phyloP scores from a whole-genome alignment of 2,797 vertebrate species.

The Arnoldichthys spilopterus region DNA sequence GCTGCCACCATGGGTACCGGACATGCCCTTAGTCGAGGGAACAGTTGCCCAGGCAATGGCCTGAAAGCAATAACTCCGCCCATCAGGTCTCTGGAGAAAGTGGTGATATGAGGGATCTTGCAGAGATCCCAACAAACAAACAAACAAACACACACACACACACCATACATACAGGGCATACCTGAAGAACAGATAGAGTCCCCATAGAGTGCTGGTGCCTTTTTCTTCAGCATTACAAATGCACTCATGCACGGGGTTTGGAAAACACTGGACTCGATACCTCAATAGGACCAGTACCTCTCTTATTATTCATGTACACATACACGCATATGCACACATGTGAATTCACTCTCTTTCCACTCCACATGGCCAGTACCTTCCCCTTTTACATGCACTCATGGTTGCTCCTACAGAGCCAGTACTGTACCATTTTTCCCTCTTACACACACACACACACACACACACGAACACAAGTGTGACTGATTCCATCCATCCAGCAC shows the following conservation, averaged over 20 bases:
- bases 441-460: slow-evolving; percentile 12
- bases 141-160: slow-evolving; percentile 9
- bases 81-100: slow-evolving; percentile 56
- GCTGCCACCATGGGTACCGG: slow-evolving; percentile 65
- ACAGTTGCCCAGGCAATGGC: slow-evolving; percentile 80
- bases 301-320: slow-evolving; percentile 25
- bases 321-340: slow-evolving; percentile 6
- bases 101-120: slow-evolving; percentile 56
- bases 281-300: slow-evolving; percentile 59
- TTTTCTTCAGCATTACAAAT: slow-evolving; percentile 59
- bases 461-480: not conserved
- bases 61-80: slow-evolving; percentile 84
- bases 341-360: not conserved
- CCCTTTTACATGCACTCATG: not conserved
- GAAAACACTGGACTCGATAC: slow-evolving; percentile 68
- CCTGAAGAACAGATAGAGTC: slow-evolving; percentile 46
- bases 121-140: slow-evolving; percentile 44
- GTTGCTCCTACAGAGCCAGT: slow-evolving; percentile 8
- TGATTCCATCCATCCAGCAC: too few species aligned
- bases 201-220: slow-evolving; percentile 60
- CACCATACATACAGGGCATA: slow-evolving; percentile 60
- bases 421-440: not conserved
- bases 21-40: slow-evolving; percentile 75
- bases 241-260: slow-evolving; percentile 56
- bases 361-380: not conserved